Evolutionary conservation across 2,888 invertebrate species (phyloP).

Genomic region (Drosophila robusta): DNA sequence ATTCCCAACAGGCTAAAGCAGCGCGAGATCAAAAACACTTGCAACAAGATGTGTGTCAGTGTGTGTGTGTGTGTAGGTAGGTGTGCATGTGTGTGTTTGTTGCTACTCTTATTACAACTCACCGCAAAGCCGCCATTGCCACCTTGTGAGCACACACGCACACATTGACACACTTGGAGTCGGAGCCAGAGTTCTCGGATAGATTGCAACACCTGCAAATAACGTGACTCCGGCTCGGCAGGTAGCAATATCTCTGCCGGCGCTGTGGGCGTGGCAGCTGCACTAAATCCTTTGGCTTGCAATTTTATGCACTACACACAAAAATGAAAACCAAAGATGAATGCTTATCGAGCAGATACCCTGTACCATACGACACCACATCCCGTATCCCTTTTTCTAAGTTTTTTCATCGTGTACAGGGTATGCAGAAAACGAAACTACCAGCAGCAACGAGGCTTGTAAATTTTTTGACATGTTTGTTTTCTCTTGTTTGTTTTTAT

Average conservation of each 20-base stretch:
- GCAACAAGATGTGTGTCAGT: constrained; percentile 54
- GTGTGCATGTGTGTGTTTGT: constrained; percentile 25
- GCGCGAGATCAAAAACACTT: constrained; percentile 73
- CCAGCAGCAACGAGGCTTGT: constrained; percentile 24
- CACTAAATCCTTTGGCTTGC: constrained; percentile 72
- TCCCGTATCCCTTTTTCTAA: too few species aligned
- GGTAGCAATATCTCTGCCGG: constrained; percentile 45
- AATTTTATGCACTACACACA: constrained; percentile 65
- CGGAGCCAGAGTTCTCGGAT: constrained; percentile 60
- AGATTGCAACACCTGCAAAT: constrained; percentile 82
- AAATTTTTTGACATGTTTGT: constrained; percentile 70
- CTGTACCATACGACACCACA: background rate
- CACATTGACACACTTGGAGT: constrained; percentile 33
- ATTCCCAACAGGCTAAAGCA: constrained; percentile 84
- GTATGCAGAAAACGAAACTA: constrained; percentile 18
- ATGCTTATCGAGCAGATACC: background rate
- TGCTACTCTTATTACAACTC: constrained; percentile 58
- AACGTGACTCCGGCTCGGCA: constrained; percentile 77
- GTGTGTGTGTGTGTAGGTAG: constrained; percentile 24
- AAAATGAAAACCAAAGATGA: constrained; percentile 20
- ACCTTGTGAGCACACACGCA: constrained; percentile 29
- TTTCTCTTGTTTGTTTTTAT: constrained; percentile 11
- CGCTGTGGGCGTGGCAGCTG: constrained; percentile 62
- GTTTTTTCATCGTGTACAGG: background rate
- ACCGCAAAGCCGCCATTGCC: constrained; percentile 65